Evolutionary conservation across 2,113 vertebrate species (phyloP), one percentile per base, ranked within the genome.

Genomic region (Hiodon tergisus): DNA sequence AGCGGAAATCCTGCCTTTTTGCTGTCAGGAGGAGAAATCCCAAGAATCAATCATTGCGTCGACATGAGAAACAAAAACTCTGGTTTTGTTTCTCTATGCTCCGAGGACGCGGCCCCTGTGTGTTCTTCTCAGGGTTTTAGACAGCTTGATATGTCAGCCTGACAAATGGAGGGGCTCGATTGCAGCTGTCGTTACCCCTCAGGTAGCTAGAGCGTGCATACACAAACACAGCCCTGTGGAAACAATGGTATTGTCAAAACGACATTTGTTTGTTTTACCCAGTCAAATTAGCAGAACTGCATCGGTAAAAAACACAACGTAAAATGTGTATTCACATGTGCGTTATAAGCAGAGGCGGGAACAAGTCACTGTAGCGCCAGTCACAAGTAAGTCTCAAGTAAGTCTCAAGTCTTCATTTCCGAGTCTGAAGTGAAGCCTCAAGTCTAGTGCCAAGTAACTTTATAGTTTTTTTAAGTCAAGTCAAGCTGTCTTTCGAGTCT

Each of bases 121-220:
- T 11, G 16, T 57, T 57, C 52, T 31, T 71, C 54, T 46, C 69
- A 3, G 13, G 31, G 14, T 71, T 46, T 31, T 59, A 59, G 69
- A 71, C 69, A 71, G 69, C 11, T 59, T 71, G 70, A 47, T 48
- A 71, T 71, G 54, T 71, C 5, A 10, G 68, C 68, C 31, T 59
- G 70, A 46, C 55, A 59, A 71, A 60, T 31, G 48, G 54, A 48
- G 70, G 46, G 5, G 46, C 8, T 71, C 70, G 59, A 46, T 48
- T 60, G 31, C 48, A 6, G 55, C 53, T 55, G n/a, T 17, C 16
- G 17, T 46, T 55, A 5, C 31, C 58, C 8, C 31, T 31, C 31
- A 31, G 31, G 58, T 59, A 59, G 58, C 58, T 59, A 59, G 9
- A 59, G 58, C 9, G 14, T 59, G 14, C 7, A 59, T 59, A 11